These are phyloP conservation scores for Pogonomyrmex barbatus DNA, from an alignment of 1,140 invertebrate genomes.

Conservation along the genomic window DNA sequence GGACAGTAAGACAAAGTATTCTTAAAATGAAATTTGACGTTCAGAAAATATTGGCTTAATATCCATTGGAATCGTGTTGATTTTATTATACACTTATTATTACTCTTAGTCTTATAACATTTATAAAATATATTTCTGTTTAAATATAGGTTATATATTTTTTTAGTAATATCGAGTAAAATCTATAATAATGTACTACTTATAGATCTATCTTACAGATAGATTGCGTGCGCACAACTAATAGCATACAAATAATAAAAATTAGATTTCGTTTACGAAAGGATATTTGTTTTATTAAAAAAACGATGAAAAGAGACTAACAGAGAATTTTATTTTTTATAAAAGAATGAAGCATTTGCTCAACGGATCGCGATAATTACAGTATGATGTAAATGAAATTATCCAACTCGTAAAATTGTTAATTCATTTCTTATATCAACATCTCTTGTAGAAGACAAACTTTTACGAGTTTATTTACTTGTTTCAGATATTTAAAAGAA, in stretches of 20 bases:
- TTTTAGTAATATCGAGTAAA: no score
- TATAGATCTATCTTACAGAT: no score
- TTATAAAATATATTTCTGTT: no score
- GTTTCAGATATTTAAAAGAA: conserved; percentile 63
- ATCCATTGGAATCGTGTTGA: not conserved
- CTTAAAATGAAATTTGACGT: conserved; percentile 10
- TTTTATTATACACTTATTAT: not conserved
- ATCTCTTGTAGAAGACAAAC: not conserved
- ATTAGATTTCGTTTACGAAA: not conserved
- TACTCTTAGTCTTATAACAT: not conserved
- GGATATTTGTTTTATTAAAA: not conserved
- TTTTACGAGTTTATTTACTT: conserved; percentile 23
- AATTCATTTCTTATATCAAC: not conserved
- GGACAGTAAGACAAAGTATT: not conserved
- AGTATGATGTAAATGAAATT: not conserved
- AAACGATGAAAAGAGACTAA: not conserved
- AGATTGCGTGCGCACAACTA: not conserved
- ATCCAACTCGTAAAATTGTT: not conserved
- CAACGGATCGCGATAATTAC: not conserved
- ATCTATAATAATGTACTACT: no score
- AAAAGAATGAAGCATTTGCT: not conserved
- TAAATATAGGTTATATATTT: no score
- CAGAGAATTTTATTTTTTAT: not conserved
- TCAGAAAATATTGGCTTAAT: not conserved
- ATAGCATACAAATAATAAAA: not conserved